Base-by-base conservation (phyloP, 2,888 invertebrate species). In the Microctonus hyperodae region DNA sequence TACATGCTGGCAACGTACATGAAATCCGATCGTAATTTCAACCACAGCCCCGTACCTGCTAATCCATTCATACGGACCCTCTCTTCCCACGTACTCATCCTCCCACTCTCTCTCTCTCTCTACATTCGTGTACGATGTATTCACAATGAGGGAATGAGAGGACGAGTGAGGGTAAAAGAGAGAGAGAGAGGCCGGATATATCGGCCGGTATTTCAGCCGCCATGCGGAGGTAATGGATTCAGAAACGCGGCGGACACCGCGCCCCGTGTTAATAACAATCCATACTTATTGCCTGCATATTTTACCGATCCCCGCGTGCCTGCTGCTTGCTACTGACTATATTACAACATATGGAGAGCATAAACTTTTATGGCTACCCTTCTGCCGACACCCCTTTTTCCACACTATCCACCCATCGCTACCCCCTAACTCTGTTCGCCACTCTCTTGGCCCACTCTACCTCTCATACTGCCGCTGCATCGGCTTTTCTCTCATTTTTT, bases 201-300 rank as follows among this genome's bases (percentile, higher is more conserved):
- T 82, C 82, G 82, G 81, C 76, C 82, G 81, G 83, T 83, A 83
- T 83, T 83, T 83, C 81, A 83, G 82, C 83, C 83, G 79, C 83
- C 83, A 83, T 83, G 82, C 83, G 78, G 83, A 82, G 82, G 83
- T 83, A 83, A 83, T 83, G 83, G 83, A 83, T 83, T 83, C 83
- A 83, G 83, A 83, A 83, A 80, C 82, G 82, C 82, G 81, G 82
- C 81, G 83, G 83, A 82, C 82, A 82, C 82, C 80, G 80, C 78
- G 81, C 83, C 82, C 82, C 80, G 83, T 83, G 83, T 83, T 83
- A 83, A 83, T 83, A 83, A 83, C 83, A 83, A 83, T 83, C 83
- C 83, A 83, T 83, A 83, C 83, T 83, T 83, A 83, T 84, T 84
- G 83, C 83, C 81, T 80, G 83, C 83, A 84, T 84, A 83, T 83